Evolutionary conservation across 2,797 vertebrate species (phyloP).

Genomic region (Notoglanidium macrostoma): DNA sequence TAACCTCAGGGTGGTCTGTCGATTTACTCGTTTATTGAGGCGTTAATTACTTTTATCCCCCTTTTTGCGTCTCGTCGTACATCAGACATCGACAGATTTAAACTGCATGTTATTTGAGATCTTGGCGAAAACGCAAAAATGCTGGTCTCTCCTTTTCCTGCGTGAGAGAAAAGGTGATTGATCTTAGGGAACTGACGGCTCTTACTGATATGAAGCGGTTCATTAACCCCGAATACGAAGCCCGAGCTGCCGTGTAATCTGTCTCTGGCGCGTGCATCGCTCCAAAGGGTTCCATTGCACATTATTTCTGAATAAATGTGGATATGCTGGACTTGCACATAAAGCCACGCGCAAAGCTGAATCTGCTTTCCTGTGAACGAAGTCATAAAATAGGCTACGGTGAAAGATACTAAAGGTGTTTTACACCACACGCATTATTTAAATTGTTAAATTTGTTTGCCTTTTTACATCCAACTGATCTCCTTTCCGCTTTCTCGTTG

Average conservation of each 20-base stretch:
- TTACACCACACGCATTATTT: not conserved
- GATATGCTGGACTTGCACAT: constrained; percentile 44
- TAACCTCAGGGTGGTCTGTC: constrained; percentile 10
- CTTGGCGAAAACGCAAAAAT: constrained; percentile 34
- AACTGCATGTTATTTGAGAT: constrained; percentile 21
- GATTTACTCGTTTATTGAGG: constrained; percentile 6
- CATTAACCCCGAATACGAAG: constrained; percentile 80
- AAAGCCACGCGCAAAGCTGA: constrained; percentile 8
- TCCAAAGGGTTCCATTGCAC: constrained; percentile 67
- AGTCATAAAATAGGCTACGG: not conserved
- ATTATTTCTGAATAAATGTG: constrained; percentile 67
- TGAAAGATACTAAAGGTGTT: not conserved
- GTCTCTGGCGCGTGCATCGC: constrained; percentile 66
- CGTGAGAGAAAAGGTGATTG: constrained; percentile 72
- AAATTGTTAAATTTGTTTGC: not conserved
- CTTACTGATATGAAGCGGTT: constrained; percentile 79
- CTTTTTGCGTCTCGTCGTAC: not conserved
- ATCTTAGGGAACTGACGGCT: constrained; percentile 73
- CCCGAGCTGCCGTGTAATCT: constrained; percentile 71
- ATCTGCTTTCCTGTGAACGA: not conserved
- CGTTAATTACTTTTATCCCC: not conserved
- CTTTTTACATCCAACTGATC: not conserved
- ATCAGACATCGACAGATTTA: constrained; percentile 15
- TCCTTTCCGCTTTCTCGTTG: not conserved
- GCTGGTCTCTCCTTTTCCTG: constrained; percentile 63